Conservation (phyloP, 2,797 vertebrate genomes). For the Dromococcyx pavoninus region DNA sequence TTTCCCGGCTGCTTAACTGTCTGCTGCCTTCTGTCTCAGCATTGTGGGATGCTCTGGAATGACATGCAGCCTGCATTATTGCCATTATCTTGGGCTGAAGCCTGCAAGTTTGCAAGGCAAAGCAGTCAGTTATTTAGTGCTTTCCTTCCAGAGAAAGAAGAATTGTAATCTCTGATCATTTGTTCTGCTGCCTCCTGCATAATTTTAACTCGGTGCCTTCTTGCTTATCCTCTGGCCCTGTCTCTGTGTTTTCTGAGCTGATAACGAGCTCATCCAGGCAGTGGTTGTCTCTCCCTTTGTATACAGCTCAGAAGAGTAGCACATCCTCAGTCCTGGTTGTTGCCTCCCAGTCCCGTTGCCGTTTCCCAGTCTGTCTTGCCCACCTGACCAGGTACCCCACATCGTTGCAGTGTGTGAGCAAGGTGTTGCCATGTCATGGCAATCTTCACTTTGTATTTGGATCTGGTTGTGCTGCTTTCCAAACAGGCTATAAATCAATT, state of each 20-base stretch:
- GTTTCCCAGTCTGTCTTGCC: neutral
- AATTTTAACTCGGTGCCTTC: neutral
- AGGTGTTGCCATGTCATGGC: neutral
- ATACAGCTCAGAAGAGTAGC: rapidly evolving
- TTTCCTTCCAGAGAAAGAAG: neutral
- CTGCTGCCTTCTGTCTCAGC: constrained; percentile 41
- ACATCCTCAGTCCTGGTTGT: neutral
- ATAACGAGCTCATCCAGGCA: rapidly evolving
- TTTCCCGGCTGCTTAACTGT: neutral
- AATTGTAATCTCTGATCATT: neutral
- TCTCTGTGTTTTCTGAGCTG: neutral
- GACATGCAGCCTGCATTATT: neutral
- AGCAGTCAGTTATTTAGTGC: neutral
- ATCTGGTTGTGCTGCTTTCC: neutral
- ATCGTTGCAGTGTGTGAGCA: neutral
- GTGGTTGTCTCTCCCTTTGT: neutral
- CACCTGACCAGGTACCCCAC: neutral
- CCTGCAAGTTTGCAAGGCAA: neutral
- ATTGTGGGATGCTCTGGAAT: neutral
- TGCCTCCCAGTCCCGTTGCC: neutral
- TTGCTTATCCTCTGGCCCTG: neutral
- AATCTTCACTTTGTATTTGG: neutral
- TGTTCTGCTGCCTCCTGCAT: neutral
- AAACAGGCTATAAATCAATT: constrained; percentile 41
- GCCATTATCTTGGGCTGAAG: constrained; percentile 10